phyloP scores from a whole-genome alignment of 2,888 invertebrate species.

The Brenthis hecate region DNA sequence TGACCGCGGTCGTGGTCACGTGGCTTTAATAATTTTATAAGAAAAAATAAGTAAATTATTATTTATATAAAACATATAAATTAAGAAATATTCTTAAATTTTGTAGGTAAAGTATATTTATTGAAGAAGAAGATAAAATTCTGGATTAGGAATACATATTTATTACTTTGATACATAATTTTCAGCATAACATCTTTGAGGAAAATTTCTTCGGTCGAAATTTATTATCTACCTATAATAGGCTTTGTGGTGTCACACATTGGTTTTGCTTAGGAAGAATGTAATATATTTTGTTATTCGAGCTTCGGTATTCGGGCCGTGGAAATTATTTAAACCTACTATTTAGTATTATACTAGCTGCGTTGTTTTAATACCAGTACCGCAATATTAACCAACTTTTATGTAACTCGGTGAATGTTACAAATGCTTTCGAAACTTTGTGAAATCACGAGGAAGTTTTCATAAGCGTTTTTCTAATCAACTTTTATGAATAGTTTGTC shows the following conservation, averaged over 20 bases:
- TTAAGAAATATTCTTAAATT: too few relatives aligned
- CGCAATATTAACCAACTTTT: constrained; percentile 23
- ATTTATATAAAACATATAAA: too few relatives aligned
- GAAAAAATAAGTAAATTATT: too few relatives aligned
- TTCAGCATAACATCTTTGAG: background rate
- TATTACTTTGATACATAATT: too few relatives aligned
- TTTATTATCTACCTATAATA: constrained; percentile 5
- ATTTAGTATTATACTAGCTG: constrained; percentile 17
- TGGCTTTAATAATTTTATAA: too few relatives aligned
- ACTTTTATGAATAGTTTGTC: too few relatives aligned
- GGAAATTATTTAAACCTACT: constrained; percentile 31
- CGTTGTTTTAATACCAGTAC: constrained; percentile 21
- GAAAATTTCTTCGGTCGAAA: background rate
- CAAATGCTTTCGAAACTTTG: constrained; percentile 18
- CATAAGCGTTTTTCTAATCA: too few relatives aligned
- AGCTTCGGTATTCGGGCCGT: constrained; percentile 21
- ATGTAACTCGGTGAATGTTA: constrained; percentile 10
- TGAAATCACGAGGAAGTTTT: too few relatives aligned
- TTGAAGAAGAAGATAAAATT: too few relatives aligned
- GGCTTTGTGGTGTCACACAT: constrained; percentile 23
- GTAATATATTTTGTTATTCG: constrained; percentile 37
- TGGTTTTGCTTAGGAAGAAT: constrained; percentile 31
- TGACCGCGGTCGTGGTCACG: too few relatives aligned
- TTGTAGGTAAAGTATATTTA: too few relatives aligned
- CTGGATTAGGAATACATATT: too few relatives aligned